Evolutionary conservation across 2,113 vertebrate genomes (phyloP).

Genomic region (Lycocorax pyrrhopterus): DNA sequence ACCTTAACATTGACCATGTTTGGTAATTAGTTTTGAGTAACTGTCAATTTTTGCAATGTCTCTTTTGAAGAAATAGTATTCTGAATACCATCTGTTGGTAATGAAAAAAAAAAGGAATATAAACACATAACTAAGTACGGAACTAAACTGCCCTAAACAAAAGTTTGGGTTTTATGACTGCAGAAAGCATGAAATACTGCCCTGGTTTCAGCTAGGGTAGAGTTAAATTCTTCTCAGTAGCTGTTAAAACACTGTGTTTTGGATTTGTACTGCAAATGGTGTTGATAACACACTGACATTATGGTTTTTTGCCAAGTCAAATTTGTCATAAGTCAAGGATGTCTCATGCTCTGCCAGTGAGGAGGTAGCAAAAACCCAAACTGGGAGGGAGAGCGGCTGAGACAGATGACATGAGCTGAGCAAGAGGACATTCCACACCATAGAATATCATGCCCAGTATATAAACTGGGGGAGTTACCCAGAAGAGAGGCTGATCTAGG

Average conservation of each 20-base stretch:
- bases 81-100: neutral
- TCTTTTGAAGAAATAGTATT: neutral
- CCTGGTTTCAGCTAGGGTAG: neutral
- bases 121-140: neutral
- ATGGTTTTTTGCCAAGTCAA: neutral
- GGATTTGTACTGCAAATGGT: neutral
- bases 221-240: neutral
- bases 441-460: too few relatives aligned
- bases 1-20: neutral
- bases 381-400: neutral
- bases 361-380: neutral
- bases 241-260: neutral
- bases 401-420: neutral
- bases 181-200: neutral
- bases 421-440: neutral
- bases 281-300: neutral
- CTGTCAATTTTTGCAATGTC: neutral
- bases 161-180: neutral
- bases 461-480: neutral
- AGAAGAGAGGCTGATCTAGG: neutral
- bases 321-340: neutral
- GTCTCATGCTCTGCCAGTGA: neutral
- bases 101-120: neutral
- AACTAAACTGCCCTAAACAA: neutral
- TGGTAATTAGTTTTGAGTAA: neutral